Evolutionary conservation across 2,888 invertebrate genomes (phyloP), one percentile per base, ranked within the genome.

Genomic region (Limnephilus rhombicus): DNA sequence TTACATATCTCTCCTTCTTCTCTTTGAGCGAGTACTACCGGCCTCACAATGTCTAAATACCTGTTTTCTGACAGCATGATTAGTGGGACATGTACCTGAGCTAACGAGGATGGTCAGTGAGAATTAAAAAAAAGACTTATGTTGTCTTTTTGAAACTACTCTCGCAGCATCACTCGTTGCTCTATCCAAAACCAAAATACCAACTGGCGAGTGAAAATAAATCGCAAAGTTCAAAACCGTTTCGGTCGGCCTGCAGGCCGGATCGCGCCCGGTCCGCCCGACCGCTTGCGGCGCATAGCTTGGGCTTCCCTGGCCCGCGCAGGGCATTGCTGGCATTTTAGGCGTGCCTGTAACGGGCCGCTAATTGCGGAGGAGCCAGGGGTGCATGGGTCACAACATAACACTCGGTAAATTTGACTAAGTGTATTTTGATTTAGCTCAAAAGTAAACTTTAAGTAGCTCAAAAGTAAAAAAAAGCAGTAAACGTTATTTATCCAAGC

Each of bases 201-300:
- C 68, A n/a, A 68, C 83, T 34, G 18, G 9, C 83, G 83, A n/a
- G 83, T 83, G 80, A 24, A 92, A 92, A 92, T 90, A 92, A 92
- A 90, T 92, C 37, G 81, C 83, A 92, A 92, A 92, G 92, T 90
- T 92, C 92, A 92, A 90, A 86, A 92, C 90, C 92, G 90, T 87
- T 82, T 90, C 87, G 92, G 37, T 88, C 80, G 90, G 53, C 41
- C 37, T 89, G 82, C 45, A 9, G 24, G 45, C n/a, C 80, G 81
- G 81, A 80, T n/a, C 41, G 81, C 41, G 81, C 18, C 37, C 81
- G 89, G 81, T 89, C 89, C 80, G 89, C 81, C 89, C 89, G 89
- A 41, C 29, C 89, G 89, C 89, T 89, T 34, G n/a, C 49, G 24
- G n/a, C 31, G 68, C 89, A 34, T 34, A 81, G 81, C 89, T n/a